Base-by-base conservation (phyloP, 2,888 invertebrate species). In the Hyposoter dolosus region DNA sequence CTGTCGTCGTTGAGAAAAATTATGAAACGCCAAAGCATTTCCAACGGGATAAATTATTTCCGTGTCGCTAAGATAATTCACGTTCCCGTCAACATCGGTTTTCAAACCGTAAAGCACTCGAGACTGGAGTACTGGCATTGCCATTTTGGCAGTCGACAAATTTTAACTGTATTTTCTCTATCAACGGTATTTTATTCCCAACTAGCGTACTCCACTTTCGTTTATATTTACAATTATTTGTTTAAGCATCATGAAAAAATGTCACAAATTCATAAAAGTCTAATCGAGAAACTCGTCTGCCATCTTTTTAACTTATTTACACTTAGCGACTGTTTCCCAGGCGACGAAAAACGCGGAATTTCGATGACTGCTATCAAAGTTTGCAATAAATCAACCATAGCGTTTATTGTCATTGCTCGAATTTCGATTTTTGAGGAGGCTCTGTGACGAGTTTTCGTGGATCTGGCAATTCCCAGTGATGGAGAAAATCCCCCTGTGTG, bases 21-120 rank as follows among this genome's bases (percentile, higher is more conserved):
- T 97, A 90, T 98, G 97, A 84, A 98, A 95, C 0, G 96, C 96
- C 72, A 98, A 94, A 0, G 97, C 97, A 75, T 96, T 96, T 76
- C 98, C 98, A 45, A 97, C 97, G 0, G 97, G 97, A 93, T 98
- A 98, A 72, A 98, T 95, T 56, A 98, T 95, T 91, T 98, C 97
- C 40, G 97, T 96, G 91, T 97, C 97, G 28, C 96, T 95, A 80
- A 97, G 94, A 90, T 96, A 97, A 92, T 97, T 96, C 7, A 96
- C 96, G 93, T 97, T 98, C 82, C 96, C 96, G 89, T 95, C 95
- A 84, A 96, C 95, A 87, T 96, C 95, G 19, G 96, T 96, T 79
- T 95, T 95, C 32, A 97, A 93, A 4, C 97, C 97, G 89, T 96
- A 96, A 90, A 96, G 95, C 89, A 96, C 94, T 79, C 95, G 94